Percentiles rank a stretch among this genome's conserved stretches.
Conservation (phyloP, 2,888 invertebrate species). For the Phortica magna region DNA sequence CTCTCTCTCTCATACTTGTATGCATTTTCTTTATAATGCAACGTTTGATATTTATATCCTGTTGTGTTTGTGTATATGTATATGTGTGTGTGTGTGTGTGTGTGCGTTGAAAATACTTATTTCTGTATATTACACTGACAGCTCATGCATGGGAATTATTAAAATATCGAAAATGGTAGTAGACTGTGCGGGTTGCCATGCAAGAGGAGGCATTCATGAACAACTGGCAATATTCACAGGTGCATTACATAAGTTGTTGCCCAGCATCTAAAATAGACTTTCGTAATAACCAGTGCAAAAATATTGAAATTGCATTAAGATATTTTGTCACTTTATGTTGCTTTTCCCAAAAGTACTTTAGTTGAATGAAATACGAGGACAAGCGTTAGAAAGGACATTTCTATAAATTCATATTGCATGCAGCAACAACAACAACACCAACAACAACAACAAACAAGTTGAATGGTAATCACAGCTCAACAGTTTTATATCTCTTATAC, state of each 20-base stretch:
- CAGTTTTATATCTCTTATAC: not conserved
- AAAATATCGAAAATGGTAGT: conserved; percentile 46
- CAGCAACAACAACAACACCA: not conserved
- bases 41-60: conserved; percentile 58
- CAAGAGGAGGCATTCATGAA: not conserved
- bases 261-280: conserved; percentile 18
- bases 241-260: conserved; percentile 1
- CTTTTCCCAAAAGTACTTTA: not conserved
- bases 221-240: not conserved
- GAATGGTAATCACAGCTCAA: not conserved
- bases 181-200: not conserved
- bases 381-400: not conserved
- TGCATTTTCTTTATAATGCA: conserved; percentile 52
- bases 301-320: conserved; percentile 27
- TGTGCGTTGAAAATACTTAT: conserved; percentile 53
- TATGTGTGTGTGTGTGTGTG: conserved; percentile 23
- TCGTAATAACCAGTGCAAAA: not conserved
- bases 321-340: conserved; percentile 25
- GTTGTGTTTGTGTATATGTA: conserved; percentile 43
- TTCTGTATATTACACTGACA: conserved; percentile 50
- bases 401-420: not conserved
- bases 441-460: not conserved
- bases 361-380: not conserved
- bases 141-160: conserved; percentile 69
- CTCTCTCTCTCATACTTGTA: conserved; percentile 41